These are phyloP conservation scores for Ernsta delagoae DNA, from an alignment of 2,888 invertebrate genomes.

Conservation along the genomic window DNA sequence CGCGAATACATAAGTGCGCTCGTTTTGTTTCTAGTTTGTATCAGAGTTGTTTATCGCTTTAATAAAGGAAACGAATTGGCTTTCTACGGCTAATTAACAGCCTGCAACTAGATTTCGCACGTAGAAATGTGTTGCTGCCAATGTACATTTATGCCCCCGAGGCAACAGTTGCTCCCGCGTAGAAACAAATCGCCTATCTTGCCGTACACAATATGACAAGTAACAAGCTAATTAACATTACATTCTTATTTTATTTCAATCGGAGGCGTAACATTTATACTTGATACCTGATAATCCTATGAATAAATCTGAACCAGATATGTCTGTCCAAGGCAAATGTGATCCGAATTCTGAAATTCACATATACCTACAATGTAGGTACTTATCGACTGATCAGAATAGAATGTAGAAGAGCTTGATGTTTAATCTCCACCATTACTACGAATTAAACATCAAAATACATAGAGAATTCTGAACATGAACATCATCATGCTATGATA, in stretches of 20 bases:
- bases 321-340: too few relatives aligned
- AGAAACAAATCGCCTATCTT: not conserved
- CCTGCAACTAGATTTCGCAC: slow-evolving; percentile 26
- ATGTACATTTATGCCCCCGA: slow-evolving; percentile 16
- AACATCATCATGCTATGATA: slow-evolving; percentile 21
- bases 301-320: too few relatives aligned
- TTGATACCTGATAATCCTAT: not conserved
- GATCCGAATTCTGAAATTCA: too few relatives aligned
- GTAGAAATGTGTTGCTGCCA: slow-evolving; percentile 27
- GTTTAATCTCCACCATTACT: not conserved
- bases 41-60: slow-evolving; percentile 34
- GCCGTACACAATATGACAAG: not conserved
- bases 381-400: not conserved
- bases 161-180: slow-evolving; percentile 10
- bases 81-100: slow-evolving; percentile 29
- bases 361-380: too few relatives aligned
- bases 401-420: not conserved
- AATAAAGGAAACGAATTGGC: slow-evolving; percentile 31
- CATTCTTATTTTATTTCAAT: not conserved
- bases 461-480: slow-evolving; percentile 22
- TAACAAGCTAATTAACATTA: not conserved
- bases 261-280: not conserved
- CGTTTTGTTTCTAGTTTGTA: slow-evolving; percentile 28
- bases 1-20: slow-evolving; percentile 21
- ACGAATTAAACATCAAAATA: slow-evolving; percentile 1